Percentiles rank a stretch among this genome's conserved stretches.
phyloP scores from a whole-genome alignment of 2,888 invertebrate genomes.

The Ochropacha duplaris region DNA sequence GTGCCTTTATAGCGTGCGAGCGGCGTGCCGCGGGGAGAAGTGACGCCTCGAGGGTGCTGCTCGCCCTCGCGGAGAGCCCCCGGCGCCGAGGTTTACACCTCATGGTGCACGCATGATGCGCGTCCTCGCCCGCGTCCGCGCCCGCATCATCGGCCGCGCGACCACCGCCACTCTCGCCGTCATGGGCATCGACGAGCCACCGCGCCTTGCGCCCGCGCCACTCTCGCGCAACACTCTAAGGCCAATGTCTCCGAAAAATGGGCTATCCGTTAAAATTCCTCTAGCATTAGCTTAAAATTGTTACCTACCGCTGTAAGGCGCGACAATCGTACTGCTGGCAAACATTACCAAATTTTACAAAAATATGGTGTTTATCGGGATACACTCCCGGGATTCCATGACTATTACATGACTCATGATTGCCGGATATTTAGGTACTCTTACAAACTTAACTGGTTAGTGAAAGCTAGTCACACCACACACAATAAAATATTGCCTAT shows the following conservation, averaged over 20 bases:
- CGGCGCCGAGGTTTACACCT: constrained; percentile 43
- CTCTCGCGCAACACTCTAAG: constrained; percentile 9
- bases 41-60: constrained; percentile 44
- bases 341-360: not conserved
- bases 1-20: constrained; percentile 88
- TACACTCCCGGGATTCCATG: not conserved
- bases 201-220: constrained; percentile 11
- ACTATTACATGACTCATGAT: not conserved
- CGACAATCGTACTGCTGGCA: not conserved
- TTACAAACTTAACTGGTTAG: constrained; percentile 32
- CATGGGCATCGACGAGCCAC: constrained; percentile 11
- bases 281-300: not conserved
- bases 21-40: constrained; percentile 46
- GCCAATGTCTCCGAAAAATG: constrained; percentile 1
- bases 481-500: not conserved
- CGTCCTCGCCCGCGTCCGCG: constrained; percentile 34
- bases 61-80: constrained; percentile 42
- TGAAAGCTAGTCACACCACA: constrained; percentile 51
- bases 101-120: constrained; percentile 51
- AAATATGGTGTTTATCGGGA: not conserved
- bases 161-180: constrained; percentile 37
- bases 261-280: not conserved
- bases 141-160: constrained; percentile 28
- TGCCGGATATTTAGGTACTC: not conserved
- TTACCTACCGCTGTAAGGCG: constrained; percentile 3